These are phyloP conservation scores for Tinea semifulvella DNA, from an alignment of 2,888 invertebrate genomes.

Conservation along the genomic window DNA sequence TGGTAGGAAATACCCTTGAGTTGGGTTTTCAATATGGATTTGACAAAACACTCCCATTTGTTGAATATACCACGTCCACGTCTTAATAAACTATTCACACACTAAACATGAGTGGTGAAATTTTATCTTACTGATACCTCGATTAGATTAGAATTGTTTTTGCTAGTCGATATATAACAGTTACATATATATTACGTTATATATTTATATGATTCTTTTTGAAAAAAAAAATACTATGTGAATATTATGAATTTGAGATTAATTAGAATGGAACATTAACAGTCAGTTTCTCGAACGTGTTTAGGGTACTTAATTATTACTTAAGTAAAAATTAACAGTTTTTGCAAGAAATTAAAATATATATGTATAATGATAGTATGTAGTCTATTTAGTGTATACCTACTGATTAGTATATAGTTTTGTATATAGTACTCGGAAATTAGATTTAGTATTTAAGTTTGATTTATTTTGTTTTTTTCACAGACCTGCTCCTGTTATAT, in stretches of 20 bases:
- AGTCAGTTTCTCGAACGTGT: too few relatives aligned
- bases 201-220: background rate
- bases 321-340: too few relatives aligned
- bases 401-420: too few relatives aligned
- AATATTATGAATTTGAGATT: background rate
- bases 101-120: background rate
- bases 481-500: too few relatives aligned
- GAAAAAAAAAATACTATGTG: background rate
- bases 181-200: background rate
- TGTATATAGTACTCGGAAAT: too few relatives aligned
- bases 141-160: background rate
- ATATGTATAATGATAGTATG: too few relatives aligned
- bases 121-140: background rate
- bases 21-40: conserved; percentile 6
- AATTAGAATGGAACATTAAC: background rate
- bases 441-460: too few relatives aligned
- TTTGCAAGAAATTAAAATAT: too few relatives aligned
- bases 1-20: conserved; percentile 1
- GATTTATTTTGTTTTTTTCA: too few relatives aligned
- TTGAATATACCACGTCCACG: background rate
- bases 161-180: background rate
- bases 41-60: conserved; percentile 12
- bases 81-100: background rate
- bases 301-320: too few relatives aligned
- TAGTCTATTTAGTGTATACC: too few relatives aligned